Evolutionary conservation across 2,888 invertebrate genomes (phyloP).

Genomic region (Amiota minor): DNA sequence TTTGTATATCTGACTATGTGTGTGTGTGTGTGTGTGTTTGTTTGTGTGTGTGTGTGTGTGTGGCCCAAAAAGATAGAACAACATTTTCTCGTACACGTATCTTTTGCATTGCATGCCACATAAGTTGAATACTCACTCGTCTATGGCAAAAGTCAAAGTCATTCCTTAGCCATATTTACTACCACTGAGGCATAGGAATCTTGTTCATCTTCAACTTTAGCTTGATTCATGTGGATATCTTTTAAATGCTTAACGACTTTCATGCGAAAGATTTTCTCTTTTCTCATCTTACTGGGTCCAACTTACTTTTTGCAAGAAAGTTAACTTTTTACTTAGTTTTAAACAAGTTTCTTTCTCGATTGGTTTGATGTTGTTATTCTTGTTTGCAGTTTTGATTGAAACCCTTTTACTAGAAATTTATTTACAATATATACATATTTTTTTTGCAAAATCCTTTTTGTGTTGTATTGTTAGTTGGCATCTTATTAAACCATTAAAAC

Average conservation of each 20-base stretch:
- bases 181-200: not conserved
- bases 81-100: too few relatives aligned
- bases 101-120: slow-evolving; percentile 26
- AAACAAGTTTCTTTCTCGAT: not conserved
- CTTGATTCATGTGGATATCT: slow-evolving; percentile 54
- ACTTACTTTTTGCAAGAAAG: not conserved
- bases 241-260: slow-evolving; percentile 51
- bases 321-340: slow-evolving; percentile 13
- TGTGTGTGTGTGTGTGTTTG: too few relatives aligned
- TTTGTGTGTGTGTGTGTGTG: not conserved
- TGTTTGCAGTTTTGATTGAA: too few relatives aligned
- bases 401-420: too few relatives aligned
- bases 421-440: too few relatives aligned
- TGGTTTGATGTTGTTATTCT: not conserved
- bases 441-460: too few relatives aligned
- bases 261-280: not conserved
- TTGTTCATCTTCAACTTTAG: not conserved
- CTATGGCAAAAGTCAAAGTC: not conserved
- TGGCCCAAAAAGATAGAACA: not conserved
- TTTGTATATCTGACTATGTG: too few relatives aligned
- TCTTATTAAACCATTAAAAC: slow-evolving; percentile 44
- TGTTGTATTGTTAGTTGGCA: not conserved
- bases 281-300: not conserved
- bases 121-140: not conserved
- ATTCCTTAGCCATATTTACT: not conserved